Evolutionary conservation across 30 jellyfish, hydroid and myxozoan species (phyloP).

Genomic region (Aurelia sp.): DNA sequence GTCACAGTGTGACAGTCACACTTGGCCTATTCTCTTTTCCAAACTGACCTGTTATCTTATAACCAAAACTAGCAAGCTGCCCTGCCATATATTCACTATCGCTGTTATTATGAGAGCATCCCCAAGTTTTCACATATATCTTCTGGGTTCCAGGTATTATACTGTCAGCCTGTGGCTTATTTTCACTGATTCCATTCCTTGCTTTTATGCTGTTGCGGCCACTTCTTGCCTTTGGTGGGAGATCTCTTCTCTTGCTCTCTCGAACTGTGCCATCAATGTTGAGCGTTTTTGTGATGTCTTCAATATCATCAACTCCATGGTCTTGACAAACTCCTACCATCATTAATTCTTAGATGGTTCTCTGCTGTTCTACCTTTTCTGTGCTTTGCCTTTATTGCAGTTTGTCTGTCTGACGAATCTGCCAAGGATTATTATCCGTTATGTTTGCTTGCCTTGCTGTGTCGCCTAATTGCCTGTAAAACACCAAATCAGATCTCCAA

Average conservation of each 20-base stretch:
- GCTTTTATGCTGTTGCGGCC: background rate
- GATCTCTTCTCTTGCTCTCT: slow-evolving; percentile 19
- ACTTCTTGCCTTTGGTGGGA: slow-evolving; percentile 48
- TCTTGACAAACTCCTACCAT: slow-evolving; percentile 18
- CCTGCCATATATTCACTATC: slow-evolving; percentile 98
- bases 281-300: slow-evolving; percentile 29
- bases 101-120: slow-evolving; percentile 94
- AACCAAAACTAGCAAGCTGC: slow-evolving; percentile 87
- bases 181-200: background rate
- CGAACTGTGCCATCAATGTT: slow-evolving; percentile 30
- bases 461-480: too few relatives aligned
- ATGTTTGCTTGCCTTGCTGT: too few relatives aligned
- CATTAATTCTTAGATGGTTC: too few relatives aligned
- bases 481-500: too few relatives aligned
- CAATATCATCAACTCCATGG: slow-evolving; percentile 58
- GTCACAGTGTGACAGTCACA: too few relatives aligned
- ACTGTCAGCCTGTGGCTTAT: slow-evolving; percentile 74
- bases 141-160: slow-evolving; percentile 92
- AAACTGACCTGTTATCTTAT: slow-evolving; percentile 58
- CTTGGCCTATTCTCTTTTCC: too few relatives aligned
- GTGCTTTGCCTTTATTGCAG: too few relatives aligned
- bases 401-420: too few relatives aligned
- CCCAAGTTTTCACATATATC: slow-evolving; percentile 95
- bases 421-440: too few relatives aligned
- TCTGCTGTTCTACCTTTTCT: too few relatives aligned